A percentile compares a stretch with the other conserved stretches of the same genome.
Evolutionary conservation across 1,140 invertebrate species (phyloP).

Genomic region (Lasaia peninsularis): DNA sequence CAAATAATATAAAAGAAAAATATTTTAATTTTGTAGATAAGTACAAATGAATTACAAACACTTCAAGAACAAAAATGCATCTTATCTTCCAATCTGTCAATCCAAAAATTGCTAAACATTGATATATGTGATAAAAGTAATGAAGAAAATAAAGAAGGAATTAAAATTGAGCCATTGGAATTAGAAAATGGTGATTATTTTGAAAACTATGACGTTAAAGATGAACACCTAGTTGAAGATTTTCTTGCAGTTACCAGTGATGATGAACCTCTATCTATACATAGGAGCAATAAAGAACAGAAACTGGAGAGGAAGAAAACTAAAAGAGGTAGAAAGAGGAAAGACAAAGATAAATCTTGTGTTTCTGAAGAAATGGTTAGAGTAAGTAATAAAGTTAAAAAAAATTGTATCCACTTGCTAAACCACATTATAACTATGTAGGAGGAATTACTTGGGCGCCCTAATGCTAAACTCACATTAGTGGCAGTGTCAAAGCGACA

Average conservation of each 20-base stretch:
- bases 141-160: slow-evolving; percentile 19
- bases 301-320: slow-evolving; percentile 22
- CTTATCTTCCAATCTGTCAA: slow-evolving; percentile 14
- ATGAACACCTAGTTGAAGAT: slow-evolving; percentile 31
- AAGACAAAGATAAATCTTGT: slow-evolving; percentile 12
- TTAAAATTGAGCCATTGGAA: slow-evolving; percentile 33
- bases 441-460: too few species aligned
- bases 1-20: neutral
- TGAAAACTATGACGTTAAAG: slow-evolving; percentile 29
- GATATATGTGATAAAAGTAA: neutral
- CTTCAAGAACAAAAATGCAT: neutral
- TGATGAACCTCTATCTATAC: slow-evolving; percentile 40
- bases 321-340: slow-evolving; percentile 24
- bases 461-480: too few species aligned
- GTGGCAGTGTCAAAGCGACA: too few species aligned
- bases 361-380: neutral
- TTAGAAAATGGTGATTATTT: slow-evolving; percentile 16
- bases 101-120: neutral
- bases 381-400: neutral
- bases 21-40: neutral
- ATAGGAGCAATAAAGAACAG: slow-evolving; percentile 35
- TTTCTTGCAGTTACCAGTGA: slow-evolving; percentile 29
- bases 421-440: too few species aligned
- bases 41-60: neutral
- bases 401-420: too few species aligned